These are phyloP conservation scores for Bucorvus abyssinicus DNA, from an alignment of 2,797 vertebrate species.

Conservation along the genomic window DNA sequence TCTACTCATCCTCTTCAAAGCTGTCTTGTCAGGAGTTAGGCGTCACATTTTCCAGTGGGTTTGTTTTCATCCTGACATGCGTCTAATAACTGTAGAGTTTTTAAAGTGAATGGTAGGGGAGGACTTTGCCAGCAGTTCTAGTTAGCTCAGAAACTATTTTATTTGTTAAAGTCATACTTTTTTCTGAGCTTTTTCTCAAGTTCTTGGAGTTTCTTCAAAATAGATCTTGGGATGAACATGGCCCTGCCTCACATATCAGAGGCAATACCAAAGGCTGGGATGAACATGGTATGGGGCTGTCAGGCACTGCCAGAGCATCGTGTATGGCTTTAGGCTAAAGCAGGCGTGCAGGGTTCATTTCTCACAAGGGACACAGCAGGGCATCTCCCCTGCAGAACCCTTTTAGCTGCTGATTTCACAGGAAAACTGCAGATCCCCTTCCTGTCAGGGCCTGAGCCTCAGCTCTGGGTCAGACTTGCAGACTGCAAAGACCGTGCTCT, in stretches of 20 bases:
- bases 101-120: background rate
- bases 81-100: background rate
- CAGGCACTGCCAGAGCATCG: background rate
- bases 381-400: background rate
- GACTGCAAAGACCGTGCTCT: background rate
- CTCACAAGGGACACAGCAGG: background rate
- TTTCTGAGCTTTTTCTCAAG: background rate
- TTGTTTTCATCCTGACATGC: constrained; percentile 24
- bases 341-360: background rate
- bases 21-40: background rate
- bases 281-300: background rate
- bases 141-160: background rate
- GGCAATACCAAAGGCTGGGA: background rate
- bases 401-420: background rate
- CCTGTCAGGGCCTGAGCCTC: background rate
- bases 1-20: constrained; percentile 3
- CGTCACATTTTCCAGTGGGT: constrained; percentile 6
- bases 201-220: background rate
- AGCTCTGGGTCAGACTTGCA: background rate
- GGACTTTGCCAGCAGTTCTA: background rate
- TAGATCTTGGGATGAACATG: background rate
- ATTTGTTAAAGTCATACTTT: background rate
- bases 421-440: background rate
- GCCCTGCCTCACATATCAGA: background rate
- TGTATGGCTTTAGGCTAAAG: background rate